A percentile compares a stretch with the other conserved stretches of the same genome.
Evolutionary conservation across 2,113 vertebrate genomes (phyloP).

Genomic region (Chionodraco myersi): DNA sequence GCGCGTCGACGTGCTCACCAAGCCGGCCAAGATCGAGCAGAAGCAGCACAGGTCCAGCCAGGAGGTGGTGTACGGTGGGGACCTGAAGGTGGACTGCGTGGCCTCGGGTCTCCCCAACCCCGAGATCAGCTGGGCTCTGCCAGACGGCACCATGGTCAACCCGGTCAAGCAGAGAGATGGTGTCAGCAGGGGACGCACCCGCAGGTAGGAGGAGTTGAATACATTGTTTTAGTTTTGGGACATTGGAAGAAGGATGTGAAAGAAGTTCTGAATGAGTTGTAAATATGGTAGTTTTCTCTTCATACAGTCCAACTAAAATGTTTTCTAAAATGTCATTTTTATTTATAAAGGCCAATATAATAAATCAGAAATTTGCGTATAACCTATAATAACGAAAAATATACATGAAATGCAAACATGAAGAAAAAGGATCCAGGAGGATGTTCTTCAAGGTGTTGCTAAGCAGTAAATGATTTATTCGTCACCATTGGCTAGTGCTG

Average conservation of each 20-base stretch:
- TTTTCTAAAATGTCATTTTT: too few species aligned
- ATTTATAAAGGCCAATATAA: not conserved
- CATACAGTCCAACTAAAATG: too few species aligned
- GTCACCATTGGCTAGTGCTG: too few species aligned
- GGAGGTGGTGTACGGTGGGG: conserved; percentile 85
- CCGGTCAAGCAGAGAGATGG: conserved; percentile 81
- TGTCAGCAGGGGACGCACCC: conserved; percentile 75
- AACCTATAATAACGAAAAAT: too few species aligned
- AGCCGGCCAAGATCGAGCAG: conserved; percentile 89
- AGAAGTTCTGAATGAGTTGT: not conserved
- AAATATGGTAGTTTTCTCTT: not conserved
- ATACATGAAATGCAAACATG: too few species aligned
- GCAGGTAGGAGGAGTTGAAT: conserved; percentile 77
- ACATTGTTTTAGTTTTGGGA: not conserved
- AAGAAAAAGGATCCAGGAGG: too few species aligned
- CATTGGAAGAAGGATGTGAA: not conserved
- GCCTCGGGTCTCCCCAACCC: conserved; percentile 92
- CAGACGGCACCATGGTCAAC: conserved; percentile 92
- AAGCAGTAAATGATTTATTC: too few species aligned
- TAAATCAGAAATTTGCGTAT: not conserved
- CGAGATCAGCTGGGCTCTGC: conserved; percentile 92
- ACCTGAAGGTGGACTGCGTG: conserved; percentile 92
- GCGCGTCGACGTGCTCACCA: conserved; percentile 88
- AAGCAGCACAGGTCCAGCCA: conserved; percentile 82
- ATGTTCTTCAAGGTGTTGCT: too few species aligned